Evolutionary conservation across 2,888 invertebrate genomes (phyloP).

Genomic region (Criorhina ranunculi): DNA sequence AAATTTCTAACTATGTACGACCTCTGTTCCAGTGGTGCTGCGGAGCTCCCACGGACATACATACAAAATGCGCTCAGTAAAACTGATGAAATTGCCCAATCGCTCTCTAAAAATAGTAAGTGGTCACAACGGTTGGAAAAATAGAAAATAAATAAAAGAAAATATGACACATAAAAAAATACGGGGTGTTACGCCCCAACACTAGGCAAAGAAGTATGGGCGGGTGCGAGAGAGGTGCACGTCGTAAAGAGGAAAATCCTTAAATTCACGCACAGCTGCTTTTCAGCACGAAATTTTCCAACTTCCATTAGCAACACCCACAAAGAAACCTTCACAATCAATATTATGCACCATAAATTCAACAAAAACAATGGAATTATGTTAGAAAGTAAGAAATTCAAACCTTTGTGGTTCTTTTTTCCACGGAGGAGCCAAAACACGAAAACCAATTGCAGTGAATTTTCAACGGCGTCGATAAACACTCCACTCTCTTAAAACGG

Average conservation of each 20-base stretch:
- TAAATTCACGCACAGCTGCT: conserved; percentile 60
- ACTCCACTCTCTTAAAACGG: conserved; percentile 73
- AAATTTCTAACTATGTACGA: conserved; percentile 38
- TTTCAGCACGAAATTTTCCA: conserved; percentile 56
- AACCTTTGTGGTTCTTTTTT: conserved; percentile 85
- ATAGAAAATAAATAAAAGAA: conserved; percentile 32
- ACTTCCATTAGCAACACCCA: conserved; percentile 14
- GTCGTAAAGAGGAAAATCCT: conserved; percentile 16
- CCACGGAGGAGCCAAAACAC: conserved; percentile 84
- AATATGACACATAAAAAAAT: conserved; percentile 62
- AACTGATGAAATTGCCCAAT: conserved; percentile 44
- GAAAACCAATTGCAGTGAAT: conserved; percentile 83
- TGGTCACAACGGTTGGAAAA: conserved; percentile 22
- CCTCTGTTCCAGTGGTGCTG: conserved; percentile 45
- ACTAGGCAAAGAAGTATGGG: conserved; percentile 31
- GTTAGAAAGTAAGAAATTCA: conserved; percentile 37
- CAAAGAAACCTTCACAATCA: conserved; percentile 17
- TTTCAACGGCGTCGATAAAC: conserved; percentile 79
- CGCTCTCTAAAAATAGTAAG: conserved; percentile 58
- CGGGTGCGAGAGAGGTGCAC: conserved; percentile 24
- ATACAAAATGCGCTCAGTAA: conserved; percentile 12
- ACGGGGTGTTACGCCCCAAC: conserved; percentile 64
- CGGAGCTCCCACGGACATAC: conserved; percentile 27
- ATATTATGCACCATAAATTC: not conserved
- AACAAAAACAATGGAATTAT: conserved; percentile 24